phyloP scores from a whole-genome alignment of 1,140 invertebrate genomes.

The Tetraneura akinire region DNA sequence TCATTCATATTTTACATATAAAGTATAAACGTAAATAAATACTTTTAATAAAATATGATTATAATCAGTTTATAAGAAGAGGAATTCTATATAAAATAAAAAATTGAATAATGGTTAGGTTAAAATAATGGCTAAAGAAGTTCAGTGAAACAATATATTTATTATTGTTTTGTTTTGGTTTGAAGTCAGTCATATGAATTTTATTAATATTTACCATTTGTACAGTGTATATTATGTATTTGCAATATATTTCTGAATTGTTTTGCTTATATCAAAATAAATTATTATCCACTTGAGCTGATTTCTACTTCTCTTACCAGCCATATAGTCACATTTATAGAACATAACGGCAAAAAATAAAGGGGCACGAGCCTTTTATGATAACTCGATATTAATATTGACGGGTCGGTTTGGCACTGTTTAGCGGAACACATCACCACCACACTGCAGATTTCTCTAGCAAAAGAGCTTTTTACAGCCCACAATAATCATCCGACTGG shows the following conservation, averaged over 20 bases:
- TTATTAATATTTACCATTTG: background rate
- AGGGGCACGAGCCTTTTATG: background rate
- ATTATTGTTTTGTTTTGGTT: too few species aligned
- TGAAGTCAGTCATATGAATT: background rate
- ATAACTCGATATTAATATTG: conserved; percentile 39
- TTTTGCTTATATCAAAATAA: background rate
- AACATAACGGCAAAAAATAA: background rate
- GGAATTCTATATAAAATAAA: too few species aligned
- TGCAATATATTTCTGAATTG: background rate
- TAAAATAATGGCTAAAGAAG: too few species aligned
- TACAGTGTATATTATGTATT: too few species aligned
- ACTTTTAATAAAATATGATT: too few species aligned
- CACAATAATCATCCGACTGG: conserved; percentile 30
- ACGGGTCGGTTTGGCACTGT: conserved; percentile 28
- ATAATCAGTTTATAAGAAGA: too few species aligned
- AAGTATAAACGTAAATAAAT: too few species aligned
- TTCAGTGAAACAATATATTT: too few species aligned
- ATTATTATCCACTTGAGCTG: conserved; percentile 1
- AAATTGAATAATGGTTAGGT: too few species aligned
- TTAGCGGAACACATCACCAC: background rate
- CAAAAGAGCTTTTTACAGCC: conserved; percentile 27
- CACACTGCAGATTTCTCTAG: conserved; percentile 1
- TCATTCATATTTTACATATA: too few species aligned
- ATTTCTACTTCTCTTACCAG: background rate
- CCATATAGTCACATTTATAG: background rate